These are phyloP conservation scores for Cybosia mesomella DNA, from an alignment of 2,888 invertebrate species.

Conservation along the genomic window DNA sequence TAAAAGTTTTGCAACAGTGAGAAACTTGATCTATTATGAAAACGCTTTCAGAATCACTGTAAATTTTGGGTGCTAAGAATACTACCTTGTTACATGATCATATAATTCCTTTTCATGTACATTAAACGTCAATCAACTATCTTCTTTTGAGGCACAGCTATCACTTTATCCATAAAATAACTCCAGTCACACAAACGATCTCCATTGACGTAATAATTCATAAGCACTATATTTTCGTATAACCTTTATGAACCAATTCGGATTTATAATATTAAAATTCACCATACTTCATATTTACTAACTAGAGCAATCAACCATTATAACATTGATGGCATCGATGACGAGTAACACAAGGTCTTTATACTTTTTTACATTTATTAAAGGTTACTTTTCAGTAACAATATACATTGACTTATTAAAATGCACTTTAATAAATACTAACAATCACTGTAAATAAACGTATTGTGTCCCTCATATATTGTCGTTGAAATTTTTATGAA, in stretches of 20 bases:
- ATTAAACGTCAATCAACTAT: neutral
- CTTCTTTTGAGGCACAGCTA: neutral
- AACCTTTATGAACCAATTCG: neutral
- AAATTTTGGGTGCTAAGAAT: neutral
- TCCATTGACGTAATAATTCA: neutral
- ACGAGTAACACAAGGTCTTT: neutral
- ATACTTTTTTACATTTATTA: neutral
- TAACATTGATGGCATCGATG: neutral
- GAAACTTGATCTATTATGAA: neutral
- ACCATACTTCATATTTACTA: neutral
- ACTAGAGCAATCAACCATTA: neutral
- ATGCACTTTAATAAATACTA: conserved; percentile 2
- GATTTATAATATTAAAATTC: neutral
- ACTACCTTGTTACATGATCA: neutral
- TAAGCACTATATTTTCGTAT: neutral
- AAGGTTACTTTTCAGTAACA: conserved; percentile 2
- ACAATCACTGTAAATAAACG: neutral
- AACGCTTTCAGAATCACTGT: neutral
- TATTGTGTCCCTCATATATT: neutral
- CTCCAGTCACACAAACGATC: neutral
- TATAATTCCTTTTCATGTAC: neutral
- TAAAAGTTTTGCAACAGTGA: too few species aligned
- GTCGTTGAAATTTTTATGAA: neutral
- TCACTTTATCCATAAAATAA: neutral
- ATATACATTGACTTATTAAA: neutral